Conservation (phyloP, 2,113 vertebrate species). For the Pleuronectes platessa region DNA sequence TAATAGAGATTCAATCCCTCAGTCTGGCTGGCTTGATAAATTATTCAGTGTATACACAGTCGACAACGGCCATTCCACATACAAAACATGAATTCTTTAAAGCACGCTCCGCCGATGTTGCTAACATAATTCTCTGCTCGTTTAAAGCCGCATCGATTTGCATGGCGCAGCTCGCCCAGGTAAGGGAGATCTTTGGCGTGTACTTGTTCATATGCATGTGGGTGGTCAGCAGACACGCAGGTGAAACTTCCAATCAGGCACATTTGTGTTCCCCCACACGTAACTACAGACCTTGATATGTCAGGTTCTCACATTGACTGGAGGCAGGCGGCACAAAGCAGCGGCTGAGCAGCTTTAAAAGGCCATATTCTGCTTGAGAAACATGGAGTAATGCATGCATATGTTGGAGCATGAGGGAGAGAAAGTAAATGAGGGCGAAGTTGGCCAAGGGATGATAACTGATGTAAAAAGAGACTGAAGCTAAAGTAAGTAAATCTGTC, state of each 20-base stretch:
- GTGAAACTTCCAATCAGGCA: slow-evolving; percentile 44
- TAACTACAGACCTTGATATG: slow-evolving; percentile 58
- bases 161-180: slow-evolving; percentile 65
- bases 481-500: slow-evolving; percentile 74
- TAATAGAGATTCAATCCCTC: slow-evolving; percentile 85
- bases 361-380: slow-evolving; percentile 39
- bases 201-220: slow-evolving; percentile 65
- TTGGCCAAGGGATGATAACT: slow-evolving; percentile 46
- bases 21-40: slow-evolving; percentile 81
- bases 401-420: slow-evolving; percentile 36
- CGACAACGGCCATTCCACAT: slow-evolving; percentile 78
- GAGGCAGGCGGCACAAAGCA: slow-evolving; percentile 44
- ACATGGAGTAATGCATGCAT: slow-evolving; percentile 46
- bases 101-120: slow-evolving; percentile 76
- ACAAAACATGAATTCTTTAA: slow-evolving; percentile 84
- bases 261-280: slow-evolving; percentile 53
- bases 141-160: slow-evolving; percentile 80
- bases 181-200: slow-evolving; percentile 52
- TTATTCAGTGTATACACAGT: slow-evolving; percentile 83
- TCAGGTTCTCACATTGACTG: slow-evolving; percentile 38
- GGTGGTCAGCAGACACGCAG: slow-evolving; percentile 50
- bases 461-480: slow-evolving; percentile 35
- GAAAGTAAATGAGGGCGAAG: slow-evolving; percentile 47
- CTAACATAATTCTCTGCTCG: slow-evolving; percentile 81
- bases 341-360: slow-evolving; percentile 33